These are phyloP conservation scores for Teleogryllus occipitalis DNA, from an alignment of 1,140 invertebrate genomes.

Conservation along the genomic window DNA sequence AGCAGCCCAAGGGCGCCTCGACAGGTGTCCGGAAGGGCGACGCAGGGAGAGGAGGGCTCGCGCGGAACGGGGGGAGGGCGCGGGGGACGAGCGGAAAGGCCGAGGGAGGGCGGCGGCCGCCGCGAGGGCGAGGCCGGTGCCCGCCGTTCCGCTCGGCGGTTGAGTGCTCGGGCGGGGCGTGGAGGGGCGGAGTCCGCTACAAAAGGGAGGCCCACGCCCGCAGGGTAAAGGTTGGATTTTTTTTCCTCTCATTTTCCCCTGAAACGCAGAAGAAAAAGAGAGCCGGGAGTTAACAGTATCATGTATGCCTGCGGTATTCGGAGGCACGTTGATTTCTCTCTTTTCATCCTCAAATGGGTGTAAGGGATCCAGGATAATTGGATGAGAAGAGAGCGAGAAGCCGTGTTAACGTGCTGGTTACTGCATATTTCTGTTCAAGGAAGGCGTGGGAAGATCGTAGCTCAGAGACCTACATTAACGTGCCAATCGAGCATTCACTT, in stretches of 20 bases:
- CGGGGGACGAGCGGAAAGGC: no score
- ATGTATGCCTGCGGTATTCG: background rate
- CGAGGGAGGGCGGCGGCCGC: no score
- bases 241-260: background rate
- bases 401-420: background rate
- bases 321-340: background rate
- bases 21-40: no score
- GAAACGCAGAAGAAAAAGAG: background rate
- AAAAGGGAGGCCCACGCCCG: background rate
- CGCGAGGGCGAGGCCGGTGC: no score
- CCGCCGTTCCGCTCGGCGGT: background rate
- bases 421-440: background rate
- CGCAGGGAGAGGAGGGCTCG: no score
- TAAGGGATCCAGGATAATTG: background rate
- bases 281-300: background rate
- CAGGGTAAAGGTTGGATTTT: background rate
- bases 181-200: background rate
- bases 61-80: no score
- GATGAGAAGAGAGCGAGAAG: background rate
- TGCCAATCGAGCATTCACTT: no score
- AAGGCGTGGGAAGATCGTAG: background rate
- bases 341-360: background rate
- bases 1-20: no score
- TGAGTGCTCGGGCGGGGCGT: background rate
- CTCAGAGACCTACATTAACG: no score